Evolutionary conservation across 2,797 vertebrate species (phyloP).

Genomic region (Helostoma temminkii): DNA sequence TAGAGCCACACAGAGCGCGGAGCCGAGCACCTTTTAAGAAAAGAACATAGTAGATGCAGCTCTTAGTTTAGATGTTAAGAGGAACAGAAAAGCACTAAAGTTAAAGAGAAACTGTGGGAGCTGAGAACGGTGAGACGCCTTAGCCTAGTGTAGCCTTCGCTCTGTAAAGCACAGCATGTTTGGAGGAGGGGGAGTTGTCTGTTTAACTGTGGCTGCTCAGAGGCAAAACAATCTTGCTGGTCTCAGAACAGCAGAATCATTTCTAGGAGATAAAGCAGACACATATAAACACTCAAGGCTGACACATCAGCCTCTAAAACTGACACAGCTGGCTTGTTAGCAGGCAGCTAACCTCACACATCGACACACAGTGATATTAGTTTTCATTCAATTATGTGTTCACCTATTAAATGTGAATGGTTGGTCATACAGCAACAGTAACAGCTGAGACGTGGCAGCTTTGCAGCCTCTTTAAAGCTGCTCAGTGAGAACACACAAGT

Average conservation of each 20-base stretch:
- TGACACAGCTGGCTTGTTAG: no score
- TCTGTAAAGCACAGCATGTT: slow-evolving; percentile 24
- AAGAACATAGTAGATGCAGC: slow-evolving; percentile 15
- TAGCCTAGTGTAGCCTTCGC: slow-evolving; percentile 55
- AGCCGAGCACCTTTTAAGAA: slow-evolving; percentile 42
- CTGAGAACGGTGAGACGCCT: slow-evolving; percentile 48
- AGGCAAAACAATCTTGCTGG: slow-evolving; percentile 7
- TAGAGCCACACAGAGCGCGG: background rate
- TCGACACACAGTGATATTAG: no score
- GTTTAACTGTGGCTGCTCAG: slow-evolving; percentile 1
- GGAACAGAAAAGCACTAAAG: slow-evolving; percentile 17
- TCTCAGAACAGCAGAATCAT: background rate
- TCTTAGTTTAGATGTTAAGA: slow-evolving; percentile 5
- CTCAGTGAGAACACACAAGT: no score
- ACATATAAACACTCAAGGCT: no score
- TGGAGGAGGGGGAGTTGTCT: background rate
- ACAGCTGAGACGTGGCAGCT: no score
- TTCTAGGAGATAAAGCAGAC: background rate
- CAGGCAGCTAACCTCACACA: no score
- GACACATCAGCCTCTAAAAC: no score
- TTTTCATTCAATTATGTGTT: no score
- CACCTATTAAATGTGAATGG: no score
- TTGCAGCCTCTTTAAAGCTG: no score
- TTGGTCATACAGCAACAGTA: no score
- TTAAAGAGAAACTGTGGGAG: background rate